Evolutionary conservation across 2,113 vertebrate species (phyloP).

Genomic region (Oenanthe oenanthe): DNA sequence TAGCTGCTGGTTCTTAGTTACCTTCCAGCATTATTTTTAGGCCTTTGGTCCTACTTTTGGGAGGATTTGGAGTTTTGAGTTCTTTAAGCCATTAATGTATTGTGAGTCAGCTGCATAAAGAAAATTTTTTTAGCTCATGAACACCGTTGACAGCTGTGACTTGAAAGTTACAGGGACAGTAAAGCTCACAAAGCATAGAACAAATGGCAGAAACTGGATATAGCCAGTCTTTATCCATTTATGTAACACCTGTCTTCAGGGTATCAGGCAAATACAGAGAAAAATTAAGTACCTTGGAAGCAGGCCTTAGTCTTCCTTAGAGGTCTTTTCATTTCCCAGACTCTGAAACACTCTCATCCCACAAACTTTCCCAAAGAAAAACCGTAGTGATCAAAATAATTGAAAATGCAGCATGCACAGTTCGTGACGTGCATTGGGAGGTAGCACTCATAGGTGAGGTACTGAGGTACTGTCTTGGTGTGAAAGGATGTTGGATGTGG

Average conservation of each 20-base stretch:
- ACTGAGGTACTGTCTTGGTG: background rate
- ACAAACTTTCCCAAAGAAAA: background rate
- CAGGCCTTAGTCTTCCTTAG: background rate
- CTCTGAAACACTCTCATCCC: background rate
- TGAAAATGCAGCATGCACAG: fast-evolving
- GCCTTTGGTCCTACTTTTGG: background rate
- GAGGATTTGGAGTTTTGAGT: fast-evolving
- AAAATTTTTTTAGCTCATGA: background rate
- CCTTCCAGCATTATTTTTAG: background rate
- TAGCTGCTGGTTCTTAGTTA: background rate
- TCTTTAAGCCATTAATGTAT: background rate
- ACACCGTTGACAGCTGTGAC: background rate
- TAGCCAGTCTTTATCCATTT: background rate
- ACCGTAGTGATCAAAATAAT: background rate
- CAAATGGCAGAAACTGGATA: background rate
- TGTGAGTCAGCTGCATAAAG: background rate
- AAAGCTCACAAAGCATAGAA: background rate
- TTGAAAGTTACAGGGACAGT: background rate
- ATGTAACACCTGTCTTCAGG: background rate
- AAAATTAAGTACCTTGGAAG: background rate
- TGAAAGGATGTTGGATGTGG: background rate
- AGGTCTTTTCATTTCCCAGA: background rate
- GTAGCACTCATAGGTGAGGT: background rate
- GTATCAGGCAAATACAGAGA: background rate
- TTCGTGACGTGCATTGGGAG: fast-evolving